phyloP scores from a whole-genome alignment of 2,888 invertebrate species.

The Hypolimnas misippus region DNA sequence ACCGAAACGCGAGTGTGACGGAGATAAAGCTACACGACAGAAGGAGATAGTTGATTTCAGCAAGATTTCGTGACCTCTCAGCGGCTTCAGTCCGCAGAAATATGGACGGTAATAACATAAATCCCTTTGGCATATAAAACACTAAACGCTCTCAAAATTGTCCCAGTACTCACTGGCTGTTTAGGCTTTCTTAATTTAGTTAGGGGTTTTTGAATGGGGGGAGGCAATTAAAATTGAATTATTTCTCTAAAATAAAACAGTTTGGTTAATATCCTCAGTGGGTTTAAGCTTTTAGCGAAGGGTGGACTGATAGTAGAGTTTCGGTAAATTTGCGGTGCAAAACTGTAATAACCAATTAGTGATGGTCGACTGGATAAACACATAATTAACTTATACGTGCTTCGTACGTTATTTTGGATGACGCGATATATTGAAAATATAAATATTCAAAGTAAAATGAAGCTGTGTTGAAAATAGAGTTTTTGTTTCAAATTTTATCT shows the following conservation, averaged over 20 bases:
- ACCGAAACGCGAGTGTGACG: conserved; percentile 62
- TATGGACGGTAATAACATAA: conserved; percentile 84
- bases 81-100: conserved; percentile 81
- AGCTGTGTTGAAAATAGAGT: not conserved
- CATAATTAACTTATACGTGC: conserved; percentile 41
- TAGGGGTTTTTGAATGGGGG: not conserved
- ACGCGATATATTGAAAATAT: conserved; percentile 4
- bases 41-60: conserved; percentile 60
- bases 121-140: conserved; percentile 84
- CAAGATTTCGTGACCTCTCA: conserved; percentile 84
- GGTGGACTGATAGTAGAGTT: conserved; percentile 33
- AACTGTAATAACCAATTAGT: conserved; percentile 45
- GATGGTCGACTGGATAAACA: conserved; percentile 40
- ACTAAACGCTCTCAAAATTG: conserved; percentile 81
- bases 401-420: conserved; percentile 25
- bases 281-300: conserved; percentile 37
- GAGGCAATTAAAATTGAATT: not conserved
- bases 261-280: conserved; percentile 26
- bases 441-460: not conserved
- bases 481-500: not conserved
- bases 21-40: conserved; percentile 57
- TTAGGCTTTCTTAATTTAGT: conserved; percentile 22
- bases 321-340: conserved; percentile 42
- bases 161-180: conserved; percentile 51
- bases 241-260: conserved; percentile 20